Conservation (phyloP, 1,140 invertebrate genomes). For the Neodiprion lecontei region DNA sequence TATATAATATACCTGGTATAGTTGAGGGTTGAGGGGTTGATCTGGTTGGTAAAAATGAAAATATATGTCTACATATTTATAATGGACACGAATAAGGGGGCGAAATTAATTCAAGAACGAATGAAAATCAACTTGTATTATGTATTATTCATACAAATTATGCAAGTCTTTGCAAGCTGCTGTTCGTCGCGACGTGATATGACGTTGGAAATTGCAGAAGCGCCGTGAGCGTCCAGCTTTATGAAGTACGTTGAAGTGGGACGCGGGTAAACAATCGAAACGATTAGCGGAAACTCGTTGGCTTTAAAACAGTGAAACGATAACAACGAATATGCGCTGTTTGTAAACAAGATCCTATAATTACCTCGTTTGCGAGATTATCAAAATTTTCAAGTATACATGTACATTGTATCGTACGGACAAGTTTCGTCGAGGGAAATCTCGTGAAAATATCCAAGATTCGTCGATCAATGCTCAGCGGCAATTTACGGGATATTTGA, state of each 20-base stretch:
- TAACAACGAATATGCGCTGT: conserved; percentile 1
- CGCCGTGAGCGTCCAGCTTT: too few relatives aligned
- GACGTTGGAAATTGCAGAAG: too few relatives aligned
- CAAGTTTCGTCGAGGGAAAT: background rate
- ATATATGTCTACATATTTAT: background rate
- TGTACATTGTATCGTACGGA: background rate
- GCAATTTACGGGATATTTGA: background rate
- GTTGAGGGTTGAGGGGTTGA: too few relatives aligned
- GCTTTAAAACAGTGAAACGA: background rate
- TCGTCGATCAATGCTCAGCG: background rate
- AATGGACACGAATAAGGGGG: too few relatives aligned
- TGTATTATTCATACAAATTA: too few relatives aligned
- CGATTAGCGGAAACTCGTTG: background rate
- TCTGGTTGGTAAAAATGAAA: background rate
- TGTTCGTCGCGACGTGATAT: too few relatives aligned
- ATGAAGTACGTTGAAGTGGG: too few relatives aligned
- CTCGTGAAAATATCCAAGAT: background rate
- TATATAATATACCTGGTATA: too few relatives aligned
- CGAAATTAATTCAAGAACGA: too few relatives aligned
- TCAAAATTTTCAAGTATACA: background rate
- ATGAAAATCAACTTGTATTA: too few relatives aligned
- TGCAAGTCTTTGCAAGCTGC: too few relatives aligned
- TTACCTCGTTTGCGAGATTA: background rate
- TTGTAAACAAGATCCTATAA: background rate
- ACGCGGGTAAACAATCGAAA: too few relatives aligned